Conservation (phyloP, 2,888 invertebrate species). For the Ypsolopha scabrella region DNA sequence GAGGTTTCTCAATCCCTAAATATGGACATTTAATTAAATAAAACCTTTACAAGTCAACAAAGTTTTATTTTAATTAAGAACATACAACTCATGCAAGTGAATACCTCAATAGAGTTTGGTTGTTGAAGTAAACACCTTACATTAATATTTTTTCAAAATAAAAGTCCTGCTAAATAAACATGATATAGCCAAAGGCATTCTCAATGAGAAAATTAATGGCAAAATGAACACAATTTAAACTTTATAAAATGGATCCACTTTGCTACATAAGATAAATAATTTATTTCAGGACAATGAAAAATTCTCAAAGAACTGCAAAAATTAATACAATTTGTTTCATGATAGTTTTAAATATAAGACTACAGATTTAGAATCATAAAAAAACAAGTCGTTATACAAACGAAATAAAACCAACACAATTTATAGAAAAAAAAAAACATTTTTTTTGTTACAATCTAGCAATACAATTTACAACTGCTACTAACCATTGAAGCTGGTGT, state of each 20-base stretch:
- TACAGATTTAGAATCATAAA: too few species aligned
- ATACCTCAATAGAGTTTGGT: slow-evolving; percentile 23
- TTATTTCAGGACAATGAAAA: slow-evolving; percentile 8
- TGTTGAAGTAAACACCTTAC: slow-evolving; percentile 37
- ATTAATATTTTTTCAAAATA: slow-evolving; percentile 10
- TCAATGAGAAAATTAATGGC: slow-evolving; percentile 31
- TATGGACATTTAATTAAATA: not conserved
- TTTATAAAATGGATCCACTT: slow-evolving; percentile 33
- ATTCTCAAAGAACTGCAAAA: slow-evolving; percentile 47
- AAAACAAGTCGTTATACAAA: too few species aligned
- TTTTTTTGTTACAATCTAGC: too few species aligned
- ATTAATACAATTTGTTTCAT: not conserved
- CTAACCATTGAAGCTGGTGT: too few species aligned
- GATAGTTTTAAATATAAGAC: too few species aligned
- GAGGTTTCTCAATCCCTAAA: too few species aligned
- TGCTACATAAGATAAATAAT: slow-evolving; percentile 18
- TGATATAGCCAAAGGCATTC: slow-evolving; percentile 31
- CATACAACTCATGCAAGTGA: slow-evolving; percentile 45
- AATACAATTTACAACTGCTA: too few species aligned
- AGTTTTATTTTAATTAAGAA: slow-evolving; percentile 47
- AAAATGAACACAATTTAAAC: slow-evolving; percentile 44
- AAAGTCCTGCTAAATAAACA: not conserved
- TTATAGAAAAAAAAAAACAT: too few species aligned
- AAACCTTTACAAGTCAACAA: slow-evolving; percentile 31
- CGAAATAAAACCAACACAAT: too few species aligned